Evolutionary conservation across 2,888 invertebrate genomes (phyloP), one percentile per base, ranked within the genome.

Genomic region (Dicyrtoma fusca): DNA sequence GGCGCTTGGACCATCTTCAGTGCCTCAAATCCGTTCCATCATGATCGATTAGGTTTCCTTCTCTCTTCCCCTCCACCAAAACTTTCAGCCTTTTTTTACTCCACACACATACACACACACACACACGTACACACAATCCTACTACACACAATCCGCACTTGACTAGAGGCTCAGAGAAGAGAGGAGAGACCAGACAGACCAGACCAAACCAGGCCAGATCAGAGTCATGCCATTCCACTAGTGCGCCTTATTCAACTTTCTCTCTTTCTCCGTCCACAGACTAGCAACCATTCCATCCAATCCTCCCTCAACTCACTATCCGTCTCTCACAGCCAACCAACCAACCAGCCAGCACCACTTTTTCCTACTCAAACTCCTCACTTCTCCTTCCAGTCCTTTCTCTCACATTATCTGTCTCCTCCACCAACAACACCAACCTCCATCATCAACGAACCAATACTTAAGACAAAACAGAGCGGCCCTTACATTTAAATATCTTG

Each of bases 31-130:
- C 74, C 71, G 73, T 77, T 80, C 76, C 80, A 79, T 79, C 80
- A 80, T 78, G 79, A 80, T 80, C 80, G 80, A 80, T 80, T 80
- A 77, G 78, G 73, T 68, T 76, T 74, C 75, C 73, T 74, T 69
- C 70, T 70, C 59, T 49, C 72, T 53, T 47, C 55, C 59, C 21
- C 26, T 71, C 19, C 44, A 53, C 59, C 19, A n/a, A 55, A n/a
- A 19, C 57, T 63, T 17, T 25, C 57, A 49, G 49, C 69, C 26
- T 49, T 53, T 63, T 57, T 69, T 42, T 42, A 25, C 47, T 23
- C 61, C 64, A 45, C 44, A 45, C 44, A n/a, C 45, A 21, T 62
- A 4, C 19, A 49, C 42, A 26, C 61, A 61, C 61, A 61, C 26
- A 68, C 68, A 57, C 44, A 44, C 34, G 10, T 8, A n/a, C 49